Percentiles rank a stretch among this genome's conserved stretches.
Conservation (phyloP, 2,797 vertebrate species). For the Lacerta viridis region DNA sequence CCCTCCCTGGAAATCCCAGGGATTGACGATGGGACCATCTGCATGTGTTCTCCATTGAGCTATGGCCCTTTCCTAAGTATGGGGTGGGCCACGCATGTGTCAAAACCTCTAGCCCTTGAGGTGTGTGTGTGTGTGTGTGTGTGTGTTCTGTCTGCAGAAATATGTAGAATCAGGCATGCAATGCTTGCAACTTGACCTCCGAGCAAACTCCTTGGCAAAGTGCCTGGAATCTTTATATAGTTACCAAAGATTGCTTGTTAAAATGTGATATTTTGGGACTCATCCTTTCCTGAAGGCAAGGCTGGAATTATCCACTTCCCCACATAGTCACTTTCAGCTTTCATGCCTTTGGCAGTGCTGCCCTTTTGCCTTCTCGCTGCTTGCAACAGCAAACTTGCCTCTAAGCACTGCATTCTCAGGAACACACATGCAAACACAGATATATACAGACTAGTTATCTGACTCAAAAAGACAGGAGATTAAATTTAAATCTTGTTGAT, state of each 20-base stretch:
- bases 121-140: conserved; percentile 16
- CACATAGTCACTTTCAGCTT: not conserved
- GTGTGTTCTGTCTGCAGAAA: conserved; percentile 20
- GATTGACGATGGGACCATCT: not conserved
- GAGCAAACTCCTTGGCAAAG: conserved; percentile 47
- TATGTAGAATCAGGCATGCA: conserved; percentile 34
- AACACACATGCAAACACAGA: not conserved
- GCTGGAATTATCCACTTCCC: conserved; percentile 65
- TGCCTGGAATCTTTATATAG: conserved; percentile 66
- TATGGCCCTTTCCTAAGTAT: not conserved
- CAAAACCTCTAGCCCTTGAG: not conserved
- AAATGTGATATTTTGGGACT: conserved; percentile 66
- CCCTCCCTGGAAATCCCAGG: not conserved
- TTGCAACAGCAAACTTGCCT: not conserved
- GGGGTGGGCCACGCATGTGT: not conserved
- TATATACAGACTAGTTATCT: not conserved
- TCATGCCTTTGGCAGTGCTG: conserved; percentile 32
- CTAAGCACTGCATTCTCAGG: not conserved
- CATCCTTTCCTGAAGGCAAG: conserved; percentile 54
- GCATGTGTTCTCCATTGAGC: not conserved
- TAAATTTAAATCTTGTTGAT: not conserved
- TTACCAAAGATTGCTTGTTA: conserved; percentile 58
- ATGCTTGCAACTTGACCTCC: conserved; percentile 59
- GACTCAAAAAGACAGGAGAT: not conserved
- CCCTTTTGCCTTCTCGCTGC: conserved; percentile 19